These are phyloP conservation scores for Botrylloides violaceus DNA, from an alignment of 23 tunicate genomes.

Conservation along the genomic window DNA sequence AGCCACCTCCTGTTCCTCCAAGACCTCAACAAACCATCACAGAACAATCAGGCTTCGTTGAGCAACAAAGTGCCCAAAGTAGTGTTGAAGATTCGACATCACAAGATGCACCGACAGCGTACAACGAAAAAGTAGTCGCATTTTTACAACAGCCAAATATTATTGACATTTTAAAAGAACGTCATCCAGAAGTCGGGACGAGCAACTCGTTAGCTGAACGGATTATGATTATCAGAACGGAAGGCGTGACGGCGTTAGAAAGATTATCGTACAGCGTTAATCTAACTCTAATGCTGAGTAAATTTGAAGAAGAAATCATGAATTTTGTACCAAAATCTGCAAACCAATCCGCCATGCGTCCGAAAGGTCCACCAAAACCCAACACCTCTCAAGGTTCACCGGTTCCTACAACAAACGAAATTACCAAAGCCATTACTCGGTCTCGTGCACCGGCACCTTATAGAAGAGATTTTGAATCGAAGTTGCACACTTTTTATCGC, in stretches of 20 bases:
- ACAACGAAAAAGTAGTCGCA: slow-evolving; percentile 95
- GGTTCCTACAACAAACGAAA: slow-evolving; percentile 1
- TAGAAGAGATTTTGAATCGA: slow-evolving; percentile 75
- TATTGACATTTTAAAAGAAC: slow-evolving; percentile 56
- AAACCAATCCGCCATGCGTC: too few relatives aligned
- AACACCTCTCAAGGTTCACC: slow-evolving; percentile 1
- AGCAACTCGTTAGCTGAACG: slow-evolving; percentile 47
- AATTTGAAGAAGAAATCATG: slow-evolving; percentile 87
- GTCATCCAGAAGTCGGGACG: slow-evolving; percentile 45
- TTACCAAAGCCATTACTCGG: slow-evolving; percentile 26
- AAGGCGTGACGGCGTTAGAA: slow-evolving; percentile 74
- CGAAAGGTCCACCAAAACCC: too few relatives aligned
- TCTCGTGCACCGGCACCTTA: slow-evolving; percentile 34
- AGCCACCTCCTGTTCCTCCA: slow-evolving; percentile 59
- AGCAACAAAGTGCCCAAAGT: neutral
- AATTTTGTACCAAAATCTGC: slow-evolving; percentile 45
- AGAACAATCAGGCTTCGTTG: slow-evolving; percentile 2
- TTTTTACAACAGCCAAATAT: slow-evolving; percentile 81
- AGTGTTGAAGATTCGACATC: neutral
- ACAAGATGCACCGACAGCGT: slow-evolving; percentile 35
- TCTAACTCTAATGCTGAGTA: slow-evolving; percentile 67
- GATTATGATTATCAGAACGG: slow-evolving; percentile 51
- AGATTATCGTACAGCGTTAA: slow-evolving; percentile 72
- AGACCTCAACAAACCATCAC: slow-evolving; percentile 64
- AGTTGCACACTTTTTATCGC: slow-evolving; percentile 66